Percentiles rank a stretch among this genome's conserved stretches.
phyloP scores from a whole-genome alignment of 2,797 vertebrate species.

The Crypturellus tataupa region DNA sequence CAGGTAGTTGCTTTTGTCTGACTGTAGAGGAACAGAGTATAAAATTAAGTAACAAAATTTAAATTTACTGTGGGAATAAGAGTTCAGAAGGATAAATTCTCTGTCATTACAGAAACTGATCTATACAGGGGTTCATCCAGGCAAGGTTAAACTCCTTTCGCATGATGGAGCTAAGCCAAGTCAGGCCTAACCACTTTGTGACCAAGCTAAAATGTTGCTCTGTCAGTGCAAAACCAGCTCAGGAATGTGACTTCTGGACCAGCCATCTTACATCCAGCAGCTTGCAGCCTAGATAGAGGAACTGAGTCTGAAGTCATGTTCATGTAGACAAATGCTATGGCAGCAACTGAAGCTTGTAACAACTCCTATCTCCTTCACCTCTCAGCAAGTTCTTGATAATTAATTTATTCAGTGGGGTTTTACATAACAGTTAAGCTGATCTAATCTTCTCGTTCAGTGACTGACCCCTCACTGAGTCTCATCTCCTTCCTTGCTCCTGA shows the following conservation, averaged over 20 bases:
- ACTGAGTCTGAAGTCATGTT: background rate
- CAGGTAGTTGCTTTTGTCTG: background rate
- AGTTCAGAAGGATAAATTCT: background rate
- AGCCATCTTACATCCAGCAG: background rate
- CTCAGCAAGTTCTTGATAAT: constrained; percentile 21
- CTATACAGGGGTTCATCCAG: background rate
- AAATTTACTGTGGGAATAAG: background rate
- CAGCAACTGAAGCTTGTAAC: background rate
- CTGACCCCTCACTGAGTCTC: background rate
- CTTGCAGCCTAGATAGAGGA: background rate
- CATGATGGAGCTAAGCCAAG: background rate
- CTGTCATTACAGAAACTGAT: background rate
- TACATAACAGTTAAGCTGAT: background rate
- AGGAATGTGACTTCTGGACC: background rate
- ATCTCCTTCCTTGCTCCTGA: background rate
- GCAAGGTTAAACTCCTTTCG: background rate
- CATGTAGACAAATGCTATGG: background rate
- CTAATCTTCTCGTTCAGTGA: background rate
- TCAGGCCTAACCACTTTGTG: background rate
- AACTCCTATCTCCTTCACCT: background rate
- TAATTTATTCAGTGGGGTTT: constrained; percentile 27
- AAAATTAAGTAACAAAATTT: background rate
- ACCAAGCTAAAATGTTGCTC: background rate
- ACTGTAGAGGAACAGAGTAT: background rate
- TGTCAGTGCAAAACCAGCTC: background rate